A percentile compares a stretch with the other conserved stretches of the same genome.
Evolutionary conservation across 1,140 invertebrate genomes (phyloP).

Genomic region (Bombus sylvicola): DNA sequence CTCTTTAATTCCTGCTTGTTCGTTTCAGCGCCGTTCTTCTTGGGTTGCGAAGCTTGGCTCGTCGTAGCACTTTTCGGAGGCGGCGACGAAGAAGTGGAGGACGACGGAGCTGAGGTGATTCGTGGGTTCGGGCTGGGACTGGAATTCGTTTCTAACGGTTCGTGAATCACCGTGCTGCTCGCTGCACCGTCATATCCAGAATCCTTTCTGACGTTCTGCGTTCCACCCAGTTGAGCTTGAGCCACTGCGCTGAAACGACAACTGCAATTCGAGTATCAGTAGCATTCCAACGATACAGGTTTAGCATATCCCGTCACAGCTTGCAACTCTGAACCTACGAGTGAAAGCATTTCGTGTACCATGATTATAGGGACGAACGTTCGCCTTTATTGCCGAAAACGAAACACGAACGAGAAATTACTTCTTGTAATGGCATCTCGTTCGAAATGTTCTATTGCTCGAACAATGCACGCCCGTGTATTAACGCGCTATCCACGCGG

Average conservation of each 20-base stretch:
- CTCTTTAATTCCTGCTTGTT: slow-evolving; percentile 78
- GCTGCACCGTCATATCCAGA: slow-evolving; percentile 71
- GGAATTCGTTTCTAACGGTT: slow-evolving; percentile 76
- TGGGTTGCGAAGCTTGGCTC: slow-evolving; percentile 59
- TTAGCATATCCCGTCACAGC: not conserved
- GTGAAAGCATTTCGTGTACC: not conserved
- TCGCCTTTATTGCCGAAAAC: not conserved
- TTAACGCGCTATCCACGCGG: not conserved
- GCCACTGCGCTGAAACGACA: slow-evolving; percentile 79
- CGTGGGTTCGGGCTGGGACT: slow-evolving; percentile 78
- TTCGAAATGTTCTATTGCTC: not conserved
- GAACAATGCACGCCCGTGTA: not conserved
- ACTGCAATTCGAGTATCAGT: slow-evolving; percentile 72
- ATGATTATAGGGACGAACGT: slow-evolving; percentile 3
- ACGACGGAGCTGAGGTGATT: slow-evolving; percentile 78
- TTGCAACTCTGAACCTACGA: not conserved
- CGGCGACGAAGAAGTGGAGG: slow-evolving; percentile 77
- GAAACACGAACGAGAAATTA: not conserved
- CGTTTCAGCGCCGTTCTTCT: slow-evolving; percentile 75
- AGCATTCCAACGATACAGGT: not conserved
- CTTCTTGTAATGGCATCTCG: not conserved
- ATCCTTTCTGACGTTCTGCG: slow-evolving; percentile 68
- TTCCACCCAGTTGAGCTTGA: slow-evolving; percentile 75
- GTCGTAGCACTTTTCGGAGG: slow-evolving; percentile 51
- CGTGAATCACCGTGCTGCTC: slow-evolving; percentile 74